phyloP scores from a whole-genome alignment of 2,888 invertebrate genomes.

The Lepetodrilus schrolli region DNA sequence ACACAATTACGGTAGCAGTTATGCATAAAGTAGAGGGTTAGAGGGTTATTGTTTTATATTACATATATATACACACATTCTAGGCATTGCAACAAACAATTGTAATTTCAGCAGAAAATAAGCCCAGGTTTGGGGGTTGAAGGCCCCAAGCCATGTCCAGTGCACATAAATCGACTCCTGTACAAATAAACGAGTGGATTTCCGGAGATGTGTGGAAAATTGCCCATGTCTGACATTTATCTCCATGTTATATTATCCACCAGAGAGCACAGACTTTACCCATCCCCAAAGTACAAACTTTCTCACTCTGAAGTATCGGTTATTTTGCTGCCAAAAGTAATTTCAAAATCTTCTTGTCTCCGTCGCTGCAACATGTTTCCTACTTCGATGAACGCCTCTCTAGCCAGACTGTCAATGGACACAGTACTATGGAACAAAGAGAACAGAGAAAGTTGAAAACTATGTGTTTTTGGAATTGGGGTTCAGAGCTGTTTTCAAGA shows the following conservation, averaged over 20 bases:
- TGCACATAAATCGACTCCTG: too few relatives aligned
- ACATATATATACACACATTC: too few relatives aligned
- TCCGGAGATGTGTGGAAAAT: background rate
- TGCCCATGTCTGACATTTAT: background rate
- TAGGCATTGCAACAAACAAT: too few relatives aligned
- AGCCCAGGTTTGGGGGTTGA: too few relatives aligned
- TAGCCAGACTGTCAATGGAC: conserved; percentile 76
- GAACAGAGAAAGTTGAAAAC: background rate
- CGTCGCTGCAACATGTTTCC: conserved; percentile 81
- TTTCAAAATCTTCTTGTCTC: conserved; percentile 79
- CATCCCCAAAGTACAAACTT: conserved; percentile 39
- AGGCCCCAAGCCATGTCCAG: too few relatives aligned
- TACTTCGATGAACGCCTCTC: conserved; percentile 81
- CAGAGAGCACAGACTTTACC: background rate
- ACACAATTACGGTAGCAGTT: too few relatives aligned
- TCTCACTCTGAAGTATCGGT: conserved; percentile 40
- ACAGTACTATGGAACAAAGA: conserved; percentile 44
- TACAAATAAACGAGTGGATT: background rate
- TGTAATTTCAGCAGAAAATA: too few relatives aligned
- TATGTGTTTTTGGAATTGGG: too few relatives aligned
- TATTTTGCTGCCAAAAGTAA: conserved; percentile 57
- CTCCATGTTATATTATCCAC: background rate
- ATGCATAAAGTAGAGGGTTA: too few relatives aligned
- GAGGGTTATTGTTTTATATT: too few relatives aligned
- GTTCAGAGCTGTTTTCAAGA: too few relatives aligned